Percentiles rank a stretch among this genome's conserved stretches.
These are phyloP conservation scores for Microplitis manilae DNA, from an alignment of 2,888 invertebrate species.

Conservation along the genomic window DNA sequence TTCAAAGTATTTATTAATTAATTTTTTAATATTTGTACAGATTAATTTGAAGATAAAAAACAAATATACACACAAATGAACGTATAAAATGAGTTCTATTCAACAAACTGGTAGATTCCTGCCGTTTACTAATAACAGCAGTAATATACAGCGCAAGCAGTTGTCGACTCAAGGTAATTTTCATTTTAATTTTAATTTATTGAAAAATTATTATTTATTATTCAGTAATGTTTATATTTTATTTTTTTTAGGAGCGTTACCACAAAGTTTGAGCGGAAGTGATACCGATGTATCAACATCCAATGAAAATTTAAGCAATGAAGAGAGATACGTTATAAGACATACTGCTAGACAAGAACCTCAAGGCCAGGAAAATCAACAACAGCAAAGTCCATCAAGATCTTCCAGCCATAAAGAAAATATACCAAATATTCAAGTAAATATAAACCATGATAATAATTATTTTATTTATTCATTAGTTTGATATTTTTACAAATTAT, in stretches of 20 bases:
- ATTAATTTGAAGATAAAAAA: constrained; percentile 60
- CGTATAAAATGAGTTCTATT: constrained; percentile 75
- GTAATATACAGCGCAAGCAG: constrained; percentile 76
- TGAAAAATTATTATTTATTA: constrained; percentile 3
- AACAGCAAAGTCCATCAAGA: constrained; percentile 76
- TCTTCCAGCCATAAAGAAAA: constrained; percentile 72
- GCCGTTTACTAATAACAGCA: constrained; percentile 73
- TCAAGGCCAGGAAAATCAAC: constrained; percentile 89
- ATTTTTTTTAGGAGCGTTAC: constrained; percentile 74
- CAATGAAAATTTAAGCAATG: constrained; percentile 89
- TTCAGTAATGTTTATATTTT: neutral
- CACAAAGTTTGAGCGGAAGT: constrained; percentile 87
- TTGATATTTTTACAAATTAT: too few species aligned
- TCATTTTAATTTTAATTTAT: constrained; percentile 22
- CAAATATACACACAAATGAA: constrained; percentile 66
- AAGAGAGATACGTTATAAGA: constrained; percentile 86
- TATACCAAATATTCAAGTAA: constrained; percentile 69
- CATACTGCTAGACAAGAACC: constrained; percentile 91
- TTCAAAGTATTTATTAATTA: neutral
- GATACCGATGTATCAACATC: constrained; percentile 93
- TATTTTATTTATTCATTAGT: neutral
- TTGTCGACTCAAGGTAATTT: constrained; percentile 71
- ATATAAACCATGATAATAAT: neutral
- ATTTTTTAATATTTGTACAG: constrained; percentile 69
- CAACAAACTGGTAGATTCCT: constrained; percentile 77